Evolutionary conservation across 2,113 vertebrate genomes (phyloP).

Genomic region (Eubucco bourcierii): DNA sequence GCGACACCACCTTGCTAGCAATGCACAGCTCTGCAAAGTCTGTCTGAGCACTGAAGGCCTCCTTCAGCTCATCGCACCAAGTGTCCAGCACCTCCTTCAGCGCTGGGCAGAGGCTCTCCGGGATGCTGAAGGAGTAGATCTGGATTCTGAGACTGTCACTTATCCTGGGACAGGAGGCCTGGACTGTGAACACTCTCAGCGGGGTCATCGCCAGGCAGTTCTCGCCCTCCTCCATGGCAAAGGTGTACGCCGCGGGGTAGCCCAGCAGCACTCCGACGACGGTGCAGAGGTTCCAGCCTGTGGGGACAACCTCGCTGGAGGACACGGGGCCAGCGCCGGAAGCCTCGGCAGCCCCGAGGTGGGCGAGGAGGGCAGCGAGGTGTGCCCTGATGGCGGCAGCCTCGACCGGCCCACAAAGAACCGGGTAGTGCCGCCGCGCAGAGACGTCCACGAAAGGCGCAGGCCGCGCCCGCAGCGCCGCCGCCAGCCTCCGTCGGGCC

Average conservation of each 20-base stretch:
- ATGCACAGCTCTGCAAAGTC: conserved; percentile 82
- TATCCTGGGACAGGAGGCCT: conserved; percentile 71
- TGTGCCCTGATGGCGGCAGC: conserved; percentile 50
- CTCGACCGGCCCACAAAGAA: conserved; percentile 13
- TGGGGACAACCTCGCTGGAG: conserved; percentile 29
- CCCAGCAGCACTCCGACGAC: conserved; percentile 88
- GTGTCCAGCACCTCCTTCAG: conserved; percentile 60
- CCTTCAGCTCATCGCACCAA: conserved; percentile 78
- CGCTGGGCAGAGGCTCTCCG: conserved; percentile 75
- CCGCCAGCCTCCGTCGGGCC: conserved; percentile 70
- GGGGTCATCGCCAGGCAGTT: conserved; percentile 88
- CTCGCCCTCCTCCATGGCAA: conserved; percentile 71
- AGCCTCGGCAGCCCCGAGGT: conserved; percentile 48
- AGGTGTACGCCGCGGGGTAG: conserved; percentile 87
- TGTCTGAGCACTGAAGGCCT: conserved; percentile 77
- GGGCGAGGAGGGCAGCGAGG: conserved; percentile 63
- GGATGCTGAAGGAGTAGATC: conserved; percentile 92
- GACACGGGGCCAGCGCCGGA: background rate
- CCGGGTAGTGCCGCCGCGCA: conserved; percentile 63
- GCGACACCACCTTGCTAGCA: conserved; percentile 76
- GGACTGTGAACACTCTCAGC: conserved; percentile 79
- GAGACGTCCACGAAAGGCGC: conserved; percentile 81
- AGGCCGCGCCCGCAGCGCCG: background rate
- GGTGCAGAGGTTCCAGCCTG: conserved; percentile 88
- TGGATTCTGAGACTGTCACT: conserved; percentile 47